Conservation (phyloP, 2,797 vertebrate species). For the Sylvia borin region DNA sequence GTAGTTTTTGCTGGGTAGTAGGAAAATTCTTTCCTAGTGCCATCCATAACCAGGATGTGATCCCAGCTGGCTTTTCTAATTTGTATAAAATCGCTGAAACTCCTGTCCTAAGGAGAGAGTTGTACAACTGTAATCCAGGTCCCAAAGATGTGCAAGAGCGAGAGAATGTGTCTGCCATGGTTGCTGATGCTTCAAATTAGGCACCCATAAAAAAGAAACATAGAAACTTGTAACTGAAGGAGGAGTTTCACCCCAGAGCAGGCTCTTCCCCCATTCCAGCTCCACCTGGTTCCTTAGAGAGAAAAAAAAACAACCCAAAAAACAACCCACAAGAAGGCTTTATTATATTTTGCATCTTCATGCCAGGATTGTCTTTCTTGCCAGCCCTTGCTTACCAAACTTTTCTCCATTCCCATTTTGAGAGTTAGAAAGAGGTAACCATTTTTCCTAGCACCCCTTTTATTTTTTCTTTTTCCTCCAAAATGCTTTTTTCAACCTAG, state of each 20-base stretch:
- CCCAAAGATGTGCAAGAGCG: neutral
- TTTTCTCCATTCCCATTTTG: neutral
- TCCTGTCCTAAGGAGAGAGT: neutral
- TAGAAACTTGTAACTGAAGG: accelerated
- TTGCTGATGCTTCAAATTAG: conserved; percentile 1
- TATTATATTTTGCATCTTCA: neutral
- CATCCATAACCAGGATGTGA: neutral
- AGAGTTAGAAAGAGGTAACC: neutral
- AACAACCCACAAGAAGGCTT: neutral
- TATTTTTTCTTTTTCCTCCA: neutral
- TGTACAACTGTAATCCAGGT: neutral
- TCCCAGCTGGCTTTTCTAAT: neutral
- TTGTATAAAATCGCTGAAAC: neutral
- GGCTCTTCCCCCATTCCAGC: neutral
- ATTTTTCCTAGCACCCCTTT: neutral
- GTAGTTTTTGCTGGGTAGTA: neutral
- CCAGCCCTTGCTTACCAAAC: neutral
- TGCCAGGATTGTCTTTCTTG: neutral
- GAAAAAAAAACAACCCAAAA: neutral
- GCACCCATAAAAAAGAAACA: neutral
- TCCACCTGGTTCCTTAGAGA: neutral
- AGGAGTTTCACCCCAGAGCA: neutral
- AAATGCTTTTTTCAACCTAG: neutral
- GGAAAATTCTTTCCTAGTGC: neutral
- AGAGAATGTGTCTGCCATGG: neutral